Conservation (phyloP, 2,113 vertebrate genomes). For the Elgaria multicarinata region DNA sequence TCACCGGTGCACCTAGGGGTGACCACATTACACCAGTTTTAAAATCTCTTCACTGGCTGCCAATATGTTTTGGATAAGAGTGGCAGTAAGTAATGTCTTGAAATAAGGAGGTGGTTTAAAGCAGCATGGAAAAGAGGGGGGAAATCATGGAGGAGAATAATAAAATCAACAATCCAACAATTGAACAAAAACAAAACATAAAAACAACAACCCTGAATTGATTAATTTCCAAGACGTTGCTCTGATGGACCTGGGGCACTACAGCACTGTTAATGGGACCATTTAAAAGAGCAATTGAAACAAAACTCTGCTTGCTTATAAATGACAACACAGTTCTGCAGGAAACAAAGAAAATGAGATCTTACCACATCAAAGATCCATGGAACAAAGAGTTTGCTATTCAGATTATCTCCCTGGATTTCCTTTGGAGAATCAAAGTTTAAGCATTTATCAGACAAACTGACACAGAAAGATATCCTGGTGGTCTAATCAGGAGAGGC, state of each 20-base stretch:
- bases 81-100: slow-evolving; percentile 13
- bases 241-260: slow-evolving; percentile 38
- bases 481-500: not conserved
- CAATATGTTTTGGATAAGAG: slow-evolving; percentile 36
- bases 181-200: not conserved
- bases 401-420: slow-evolving; percentile 63
- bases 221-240: slow-evolving; percentile 32
- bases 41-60: too few species aligned
- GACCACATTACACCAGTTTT: too few species aligned
- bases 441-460: slow-evolving; percentile 47
- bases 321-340: slow-evolving; percentile 47
- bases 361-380: slow-evolving; percentile 49
- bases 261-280: slow-evolving; percentile 51
- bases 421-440: slow-evolving; percentile 50
- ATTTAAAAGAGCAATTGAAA: slow-evolving; percentile 52
- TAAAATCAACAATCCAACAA: not conserved
- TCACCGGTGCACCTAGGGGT: too few species aligned
- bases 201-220: not conserved
- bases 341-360: slow-evolving; percentile 58
- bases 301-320: slow-evolving; percentile 52
- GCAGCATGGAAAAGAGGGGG: slow-evolving; percentile 13
- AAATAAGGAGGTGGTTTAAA: slow-evolving; percentile 33
- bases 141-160: not conserved
- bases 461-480: slow-evolving; percentile 34
- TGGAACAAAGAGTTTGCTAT: slow-evolving; percentile 54